A percentile compares a stretch with the other conserved stretches of the same genome.
These are phyloP conservation scores for Lithophane leautieri DNA, from an alignment of 2,888 invertebrate species.

Conservation along the genomic window DNA sequence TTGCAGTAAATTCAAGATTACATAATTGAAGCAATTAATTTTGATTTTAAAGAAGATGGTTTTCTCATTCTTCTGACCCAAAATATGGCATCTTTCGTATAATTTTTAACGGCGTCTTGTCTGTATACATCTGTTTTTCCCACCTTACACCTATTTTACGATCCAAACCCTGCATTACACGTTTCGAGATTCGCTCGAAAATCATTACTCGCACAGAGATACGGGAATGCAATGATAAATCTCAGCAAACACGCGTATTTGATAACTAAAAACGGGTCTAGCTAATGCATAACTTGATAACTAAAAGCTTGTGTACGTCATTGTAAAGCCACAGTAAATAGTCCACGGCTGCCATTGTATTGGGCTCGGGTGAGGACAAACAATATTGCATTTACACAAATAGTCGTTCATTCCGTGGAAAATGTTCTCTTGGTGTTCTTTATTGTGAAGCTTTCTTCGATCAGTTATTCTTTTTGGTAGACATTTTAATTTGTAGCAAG, in stretches of 20 bases:
- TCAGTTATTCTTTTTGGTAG: constrained; percentile 32
- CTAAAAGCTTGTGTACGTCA: constrained; percentile 83
- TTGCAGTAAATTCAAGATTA: neutral
- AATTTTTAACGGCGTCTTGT: neutral
- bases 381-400: constrained; percentile 59
- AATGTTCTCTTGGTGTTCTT: constrained; percentile 29
- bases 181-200: constrained; percentile 51
- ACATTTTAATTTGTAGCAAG: constrained; percentile 29
- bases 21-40: neutral
- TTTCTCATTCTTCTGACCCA: neutral
- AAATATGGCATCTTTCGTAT: neutral
- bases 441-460: constrained; percentile 39
- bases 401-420: constrained; percentile 51
- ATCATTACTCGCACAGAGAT: constrained; percentile 54
- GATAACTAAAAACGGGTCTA: constrained; percentile 73
- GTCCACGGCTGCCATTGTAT: constrained; percentile 52
- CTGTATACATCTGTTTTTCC: neutral
- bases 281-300: constrained; percentile 82
- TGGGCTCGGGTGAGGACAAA: constrained; percentile 43
- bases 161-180: constrained; percentile 46
- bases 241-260: constrained; percentile 70
- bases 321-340: constrained; percentile 43
- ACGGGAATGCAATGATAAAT: constrained; percentile 77
- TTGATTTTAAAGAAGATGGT: neutral
- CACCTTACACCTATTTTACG: constrained; percentile 32